Percentiles rank a stretch among this genome's conserved stretches.
Conservation (phyloP, 1,140 invertebrate genomes). For the Drosophila azteca region DNA sequence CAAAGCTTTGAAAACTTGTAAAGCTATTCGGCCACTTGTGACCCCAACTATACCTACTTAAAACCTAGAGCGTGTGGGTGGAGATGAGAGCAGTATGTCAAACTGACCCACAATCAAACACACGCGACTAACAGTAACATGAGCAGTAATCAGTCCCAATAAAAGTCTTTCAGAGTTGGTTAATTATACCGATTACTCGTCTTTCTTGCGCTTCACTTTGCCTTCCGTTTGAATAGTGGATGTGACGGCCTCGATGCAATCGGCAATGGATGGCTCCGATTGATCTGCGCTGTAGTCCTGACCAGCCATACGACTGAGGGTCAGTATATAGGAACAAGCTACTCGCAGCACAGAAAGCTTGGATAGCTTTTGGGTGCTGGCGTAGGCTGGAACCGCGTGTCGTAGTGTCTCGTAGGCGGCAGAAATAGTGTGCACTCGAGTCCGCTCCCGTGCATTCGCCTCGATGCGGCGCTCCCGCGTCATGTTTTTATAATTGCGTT, state of each 20-base stretch:
- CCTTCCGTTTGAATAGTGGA: conserved; percentile 96
- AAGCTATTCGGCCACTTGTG: conserved; percentile 49
- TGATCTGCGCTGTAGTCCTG: conserved; percentile 86
- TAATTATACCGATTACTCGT: conserved; percentile 85
- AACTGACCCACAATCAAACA: conserved; percentile 6
- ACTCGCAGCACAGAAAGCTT: conserved; percentile 96
- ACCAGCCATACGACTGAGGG: conserved; percentile 89
- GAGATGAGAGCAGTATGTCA: conserved; percentile 41
- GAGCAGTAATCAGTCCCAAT: conserved; percentile 48
- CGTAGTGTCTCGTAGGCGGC: conserved; percentile 96
- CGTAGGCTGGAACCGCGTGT: conserved; percentile 93
- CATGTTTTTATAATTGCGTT: conserved; percentile 98
- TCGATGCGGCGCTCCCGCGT: conserved; percentile 95
- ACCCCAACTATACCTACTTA: conserved; percentile 25
- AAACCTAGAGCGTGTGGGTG: conserved; percentile 17
- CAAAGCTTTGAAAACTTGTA: conserved; percentile 56
- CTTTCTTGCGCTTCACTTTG: conserved; percentile 93
- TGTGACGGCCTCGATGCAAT: conserved; percentile 93
- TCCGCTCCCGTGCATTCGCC: conserved; percentile 95
- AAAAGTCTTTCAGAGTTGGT: conserved; percentile 27
- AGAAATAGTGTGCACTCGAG: conserved; percentile 96
- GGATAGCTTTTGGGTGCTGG: conserved; percentile 95
- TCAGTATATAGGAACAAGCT: conserved; percentile 95
- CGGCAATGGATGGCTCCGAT: conserved; percentile 86
- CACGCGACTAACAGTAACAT: conserved; percentile 22